Evolutionary conservation across 2,888 invertebrate genomes (phyloP).

Genomic region (Caenorhabditis sp.): DNA sequence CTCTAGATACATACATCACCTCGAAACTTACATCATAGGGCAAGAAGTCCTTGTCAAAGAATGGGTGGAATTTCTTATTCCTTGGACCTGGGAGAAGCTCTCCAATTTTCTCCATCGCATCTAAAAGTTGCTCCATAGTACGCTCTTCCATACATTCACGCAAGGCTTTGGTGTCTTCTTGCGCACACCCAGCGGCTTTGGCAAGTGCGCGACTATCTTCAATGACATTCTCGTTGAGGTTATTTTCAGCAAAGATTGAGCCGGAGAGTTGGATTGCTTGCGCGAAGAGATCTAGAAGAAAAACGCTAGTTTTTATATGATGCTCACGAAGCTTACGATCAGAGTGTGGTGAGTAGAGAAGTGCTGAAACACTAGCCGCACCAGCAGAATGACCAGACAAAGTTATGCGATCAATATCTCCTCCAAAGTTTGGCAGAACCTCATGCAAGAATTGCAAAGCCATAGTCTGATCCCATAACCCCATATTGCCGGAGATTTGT

Average conservation of each 20-base stretch:
- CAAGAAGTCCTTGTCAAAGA: conserved; percentile 54
- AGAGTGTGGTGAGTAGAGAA: conserved; percentile 56
- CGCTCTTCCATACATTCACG: conserved; percentile 52
- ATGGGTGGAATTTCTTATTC: conserved; percentile 51
- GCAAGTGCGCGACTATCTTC: conserved; percentile 47
- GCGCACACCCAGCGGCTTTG: conserved; percentile 44
- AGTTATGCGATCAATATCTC: conserved; percentile 50
- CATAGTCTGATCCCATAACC: conserved; percentile 57
- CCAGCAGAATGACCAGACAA: conserved; percentile 56
- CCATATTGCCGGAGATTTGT: conserved; percentile 54
- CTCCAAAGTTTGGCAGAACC: conserved; percentile 56
- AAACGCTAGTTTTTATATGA: background rate
- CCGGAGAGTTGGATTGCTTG: conserved; percentile 58
- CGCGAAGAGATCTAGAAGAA: conserved; percentile 50
- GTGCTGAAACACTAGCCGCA: conserved; percentile 48
- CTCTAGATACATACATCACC: no score
- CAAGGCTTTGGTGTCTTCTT: conserved; percentile 42
- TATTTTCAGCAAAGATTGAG: conserved; percentile 52
- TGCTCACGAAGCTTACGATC: conserved; percentile 37
- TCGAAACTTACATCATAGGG: conserved; percentile 45
- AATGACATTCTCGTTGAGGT: conserved; percentile 49
- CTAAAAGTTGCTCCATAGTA: conserved; percentile 51
- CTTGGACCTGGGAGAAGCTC: conserved; percentile 35
- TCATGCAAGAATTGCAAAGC: conserved; percentile 56
- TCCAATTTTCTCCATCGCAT: conserved; percentile 54